Evolutionary conservation across 2,113 vertebrate species (phyloP).

Genomic region (Anser brachyrhynchus): DNA sequence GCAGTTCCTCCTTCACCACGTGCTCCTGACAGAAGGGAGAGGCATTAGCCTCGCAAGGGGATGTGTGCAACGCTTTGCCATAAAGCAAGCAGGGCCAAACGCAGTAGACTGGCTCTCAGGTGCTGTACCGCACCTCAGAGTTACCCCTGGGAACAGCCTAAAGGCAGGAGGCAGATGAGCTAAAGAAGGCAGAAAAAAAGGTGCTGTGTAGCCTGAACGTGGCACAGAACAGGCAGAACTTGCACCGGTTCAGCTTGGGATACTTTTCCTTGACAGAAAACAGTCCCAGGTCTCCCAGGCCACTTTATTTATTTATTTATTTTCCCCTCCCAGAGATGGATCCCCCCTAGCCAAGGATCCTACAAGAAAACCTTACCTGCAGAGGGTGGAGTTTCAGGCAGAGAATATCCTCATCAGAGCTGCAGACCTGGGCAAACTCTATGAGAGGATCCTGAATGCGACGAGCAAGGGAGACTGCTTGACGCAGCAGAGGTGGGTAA

Average conservation of each 20-base stretch:
- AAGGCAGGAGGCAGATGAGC: neutral
- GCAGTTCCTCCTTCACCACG: slow-evolving; percentile 95
- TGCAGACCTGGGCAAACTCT: slow-evolving; percentile 97
- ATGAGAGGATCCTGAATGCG: slow-evolving; percentile 96
- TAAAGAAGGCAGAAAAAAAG: neutral
- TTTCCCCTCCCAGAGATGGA: neutral
- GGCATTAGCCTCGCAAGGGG: neutral
- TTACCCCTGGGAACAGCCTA: neutral
- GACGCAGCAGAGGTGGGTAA: slow-evolving; percentile 93
- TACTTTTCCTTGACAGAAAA: neutral
- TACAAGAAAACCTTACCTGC: slow-evolving; percentile 80
- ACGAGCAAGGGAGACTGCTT: slow-evolving; percentile 94
- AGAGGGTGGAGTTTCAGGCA: slow-evolving; percentile 96
- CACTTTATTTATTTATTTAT: neutral
- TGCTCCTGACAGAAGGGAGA: slow-evolving; percentile 84
- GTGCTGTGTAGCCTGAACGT: neutral
- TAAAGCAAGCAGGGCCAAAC: neutral
- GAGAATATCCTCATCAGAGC: slow-evolving; percentile 94
- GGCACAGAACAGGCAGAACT: neutral
- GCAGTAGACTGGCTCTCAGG: neutral
- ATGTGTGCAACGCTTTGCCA: neutral
- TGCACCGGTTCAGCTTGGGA: neutral
- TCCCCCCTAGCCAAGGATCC: neutral
- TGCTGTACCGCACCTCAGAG: neutral
- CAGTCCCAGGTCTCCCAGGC: neutral